Evolutionary conservation across 2,797 vertebrate genomes (phyloP).

Genomic region (Tympanoctomys barrerae): DNA sequence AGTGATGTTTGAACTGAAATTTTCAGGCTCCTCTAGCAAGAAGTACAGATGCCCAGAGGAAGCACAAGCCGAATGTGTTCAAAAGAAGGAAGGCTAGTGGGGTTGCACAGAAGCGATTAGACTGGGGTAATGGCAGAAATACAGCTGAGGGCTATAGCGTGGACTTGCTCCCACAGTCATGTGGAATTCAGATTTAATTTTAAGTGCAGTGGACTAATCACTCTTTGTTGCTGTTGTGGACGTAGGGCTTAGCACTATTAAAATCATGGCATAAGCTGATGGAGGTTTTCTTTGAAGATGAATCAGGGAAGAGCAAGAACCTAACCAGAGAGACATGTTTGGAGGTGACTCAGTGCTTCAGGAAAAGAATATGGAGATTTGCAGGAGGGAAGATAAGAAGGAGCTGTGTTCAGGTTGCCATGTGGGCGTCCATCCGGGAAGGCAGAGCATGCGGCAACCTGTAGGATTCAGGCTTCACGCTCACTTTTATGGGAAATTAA

Average conservation of each 20-base stretch:
- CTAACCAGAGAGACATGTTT: not conserved
- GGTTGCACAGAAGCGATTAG: not conserved
- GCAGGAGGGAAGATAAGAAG: not conserved
- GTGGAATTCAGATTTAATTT: not conserved
- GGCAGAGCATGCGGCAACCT: not conserved
- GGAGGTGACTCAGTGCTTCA: not conserved
- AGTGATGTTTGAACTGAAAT: not conserved
- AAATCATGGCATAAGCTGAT: not conserved
- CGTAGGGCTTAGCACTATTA: not conserved
- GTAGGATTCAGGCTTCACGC: not conserved
- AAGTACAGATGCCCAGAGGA: not conserved
- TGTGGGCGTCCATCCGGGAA: not conserved
- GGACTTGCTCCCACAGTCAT: not conserved
- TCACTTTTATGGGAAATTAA: not conserved
- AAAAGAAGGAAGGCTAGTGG: not conserved
- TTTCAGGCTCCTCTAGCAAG: not conserved
- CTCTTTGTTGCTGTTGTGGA: not conserved
- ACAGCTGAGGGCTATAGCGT: too few relatives aligned
- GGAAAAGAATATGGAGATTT: not conserved
- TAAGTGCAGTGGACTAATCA: not conserved
- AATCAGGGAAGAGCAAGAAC: not conserved
- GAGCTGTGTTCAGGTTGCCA: fast-evolving
- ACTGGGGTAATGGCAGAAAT: not conserved
- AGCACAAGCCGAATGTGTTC: not conserved
- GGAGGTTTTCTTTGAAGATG: not conserved